Base-by-base conservation (phyloP, 1,140 invertebrate species). In the Lordiphosa collinella region DNA sequence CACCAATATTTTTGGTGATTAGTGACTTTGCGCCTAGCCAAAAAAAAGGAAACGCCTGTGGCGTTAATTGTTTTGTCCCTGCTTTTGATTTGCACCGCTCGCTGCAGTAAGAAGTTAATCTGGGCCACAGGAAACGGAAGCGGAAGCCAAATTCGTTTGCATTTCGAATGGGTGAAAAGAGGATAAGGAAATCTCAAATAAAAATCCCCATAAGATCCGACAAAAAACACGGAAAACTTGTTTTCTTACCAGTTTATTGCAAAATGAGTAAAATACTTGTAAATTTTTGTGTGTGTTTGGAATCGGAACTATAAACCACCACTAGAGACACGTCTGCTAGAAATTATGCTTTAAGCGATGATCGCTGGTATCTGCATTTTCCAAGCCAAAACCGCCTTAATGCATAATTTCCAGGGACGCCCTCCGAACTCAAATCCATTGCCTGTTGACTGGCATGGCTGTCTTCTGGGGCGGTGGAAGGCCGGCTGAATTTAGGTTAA, bases 1-100 rank as follows among this genome's bases (percentile, higher is more conserved):
- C n/a, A 22, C 18, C 53, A 74, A 74, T 74, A 79, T 73, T 80
- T 51, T 54, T 61, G 52, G 50, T 71, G 58, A 80, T 80, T 71
- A 84, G 66, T 80, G 76, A 84, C 71, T 80, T 71, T 72, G 53
- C 51, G 78, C 76, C 43, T 36, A 56, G 51, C 41, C 57, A 41
- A 44, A 44, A 29, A 53, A 56, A 37, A 59, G 71, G 54, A 64
- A 76, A 75, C 68, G 64, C 75, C 75, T 80, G 76, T 35, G 72
- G 72, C 73, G 79, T 82, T 84, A 85, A 82, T 82, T 78, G 78
- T 78, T 69, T 54, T 70, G 61, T 62, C 58, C 53, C 56, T 38
- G 46, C 49, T 50, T 82, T 82, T 82, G 78, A 82, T 84, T 82
- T 55, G 76, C 41, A 38, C 76, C 76, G 78, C 76, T 54, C 37